phyloP scores from a whole-genome alignment of 2,113 vertebrate genomes.

The Rhipidura dahli region DNA sequence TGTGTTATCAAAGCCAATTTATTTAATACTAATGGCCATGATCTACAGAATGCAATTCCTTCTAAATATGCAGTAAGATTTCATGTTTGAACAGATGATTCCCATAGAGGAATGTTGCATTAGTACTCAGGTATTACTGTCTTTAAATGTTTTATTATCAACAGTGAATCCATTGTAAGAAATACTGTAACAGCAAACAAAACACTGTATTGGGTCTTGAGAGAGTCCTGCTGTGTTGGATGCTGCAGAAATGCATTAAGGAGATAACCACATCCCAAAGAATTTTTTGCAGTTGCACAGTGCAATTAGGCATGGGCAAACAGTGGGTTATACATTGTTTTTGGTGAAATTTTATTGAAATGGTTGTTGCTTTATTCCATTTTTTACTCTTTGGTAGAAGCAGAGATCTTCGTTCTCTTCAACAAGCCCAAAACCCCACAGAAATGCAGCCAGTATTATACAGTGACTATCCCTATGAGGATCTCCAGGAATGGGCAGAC shows the following conservation, averaged over 20 bases:
- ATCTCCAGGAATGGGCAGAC: conserved; percentile 83
- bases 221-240: neutral
- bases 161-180: neutral
- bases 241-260: neutral
- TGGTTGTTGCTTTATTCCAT: neutral
- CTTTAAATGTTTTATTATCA: neutral
- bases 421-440: conserved; percentile 84
- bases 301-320: neutral
- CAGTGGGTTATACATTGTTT: neutral
- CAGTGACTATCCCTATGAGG: conserved; percentile 89
- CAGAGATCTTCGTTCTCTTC: conserved; percentile 88
- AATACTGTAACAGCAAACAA: neutral
- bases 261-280: neutral
- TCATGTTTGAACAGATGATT: neutral
- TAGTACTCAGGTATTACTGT: neutral
- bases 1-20: neutral
- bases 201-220: neutral
- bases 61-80: neutral
- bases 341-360: neutral
- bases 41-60: neutral
- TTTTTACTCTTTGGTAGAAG: conserved; percentile 64
- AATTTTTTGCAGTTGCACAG: neutral
- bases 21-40: neutral
- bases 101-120: neutral
- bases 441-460: conserved; percentile 85